These are phyloP conservation scores for Sinosuthora webbiana DNA, from an alignment of 2,113 vertebrate genomes.

Conservation along the genomic window DNA sequence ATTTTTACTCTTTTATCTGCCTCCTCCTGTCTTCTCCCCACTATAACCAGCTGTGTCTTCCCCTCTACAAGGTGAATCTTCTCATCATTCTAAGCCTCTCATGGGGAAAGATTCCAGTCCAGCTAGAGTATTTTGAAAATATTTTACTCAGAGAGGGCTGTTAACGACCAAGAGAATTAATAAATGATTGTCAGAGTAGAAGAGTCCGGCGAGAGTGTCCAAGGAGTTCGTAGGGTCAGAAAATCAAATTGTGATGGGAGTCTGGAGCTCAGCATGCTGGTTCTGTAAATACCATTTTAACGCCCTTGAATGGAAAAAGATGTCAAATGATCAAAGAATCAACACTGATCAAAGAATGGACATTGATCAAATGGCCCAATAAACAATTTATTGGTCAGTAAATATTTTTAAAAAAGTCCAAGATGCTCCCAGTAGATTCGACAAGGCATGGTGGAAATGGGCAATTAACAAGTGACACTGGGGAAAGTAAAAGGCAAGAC, in stretches of 20 bases:
- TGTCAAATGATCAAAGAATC: background rate
- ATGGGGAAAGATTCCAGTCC: background rate
- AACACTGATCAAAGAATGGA: background rate
- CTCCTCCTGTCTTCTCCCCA: background rate
- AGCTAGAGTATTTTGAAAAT: background rate
- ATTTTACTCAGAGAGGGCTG: background rate
- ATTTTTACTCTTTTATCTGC: background rate
- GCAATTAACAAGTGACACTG: background rate
- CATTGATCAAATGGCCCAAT: background rate
- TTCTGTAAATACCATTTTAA: background rate
- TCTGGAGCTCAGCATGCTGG: background rate
- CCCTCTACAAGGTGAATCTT: background rate
- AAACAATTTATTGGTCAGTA: background rate
- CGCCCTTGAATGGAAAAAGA: background rate
- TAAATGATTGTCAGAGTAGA: rapidly evolving
- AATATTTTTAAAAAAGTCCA: background rate
- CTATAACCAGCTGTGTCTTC: background rate
- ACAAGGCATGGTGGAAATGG: background rate
- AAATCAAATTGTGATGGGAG: background rate
- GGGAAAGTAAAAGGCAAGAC: background rate
- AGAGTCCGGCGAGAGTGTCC: background rate
- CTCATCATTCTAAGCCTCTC: background rate
- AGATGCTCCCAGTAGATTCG: background rate
- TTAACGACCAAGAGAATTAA: background rate
- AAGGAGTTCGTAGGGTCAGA: background rate